Evolutionary conservation across 1,140 invertebrate genomes (phyloP).

Genomic region (Drosophila mauritiana): DNA sequence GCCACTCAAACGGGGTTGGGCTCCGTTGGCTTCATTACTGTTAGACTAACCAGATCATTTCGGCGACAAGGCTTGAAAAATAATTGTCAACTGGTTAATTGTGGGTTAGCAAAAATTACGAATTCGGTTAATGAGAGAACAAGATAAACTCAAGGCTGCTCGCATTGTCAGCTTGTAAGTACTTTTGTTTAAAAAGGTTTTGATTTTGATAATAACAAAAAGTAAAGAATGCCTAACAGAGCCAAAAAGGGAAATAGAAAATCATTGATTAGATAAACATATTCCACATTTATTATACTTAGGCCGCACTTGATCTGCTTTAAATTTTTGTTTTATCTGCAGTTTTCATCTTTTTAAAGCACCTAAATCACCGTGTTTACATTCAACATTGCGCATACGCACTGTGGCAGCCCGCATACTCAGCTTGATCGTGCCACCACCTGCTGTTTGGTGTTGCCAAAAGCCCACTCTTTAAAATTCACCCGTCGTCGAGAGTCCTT

Average conservation of each 20-base stretch:
- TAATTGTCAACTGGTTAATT: slow-evolving; percentile 21
- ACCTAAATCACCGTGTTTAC: slow-evolving; percentile 5
- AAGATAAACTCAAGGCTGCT: slow-evolving; percentile 1
- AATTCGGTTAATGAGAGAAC: slow-evolving; percentile 1
- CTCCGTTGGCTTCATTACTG: slow-evolving; percentile 8
- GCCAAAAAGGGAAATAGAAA: too few relatives aligned
- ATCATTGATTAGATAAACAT: too few relatives aligned
- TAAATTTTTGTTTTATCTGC: neutral
- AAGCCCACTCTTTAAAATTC: slow-evolving; percentile 61
- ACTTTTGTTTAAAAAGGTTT: neutral
- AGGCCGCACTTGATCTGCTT: neutral
- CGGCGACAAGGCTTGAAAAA: slow-evolving; percentile 25
- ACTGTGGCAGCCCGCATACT: slow-evolving; percentile 26
- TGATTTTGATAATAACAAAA: too few relatives aligned
- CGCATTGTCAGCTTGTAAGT: neutral
- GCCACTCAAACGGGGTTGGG: slow-evolving; percentile 6
- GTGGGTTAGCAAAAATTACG: slow-evolving; percentile 9
- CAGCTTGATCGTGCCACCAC: slow-evolving; percentile 21
- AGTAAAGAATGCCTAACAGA: too few relatives aligned
- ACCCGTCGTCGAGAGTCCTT: slow-evolving; percentile 69
- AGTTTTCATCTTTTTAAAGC: neutral
- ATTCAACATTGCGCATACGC: slow-evolving; percentile 20
- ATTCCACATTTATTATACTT: neutral
- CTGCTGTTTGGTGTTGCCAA: slow-evolving; percentile 16
- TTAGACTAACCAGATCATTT: slow-evolving; percentile 20